Percentiles rank a stretch among this genome's conserved stretches.
Evolutionary conservation across 37 sponge, comb jelly and placozoan genomes (phyloP).

Genomic region (Spongia lamella): DNA sequence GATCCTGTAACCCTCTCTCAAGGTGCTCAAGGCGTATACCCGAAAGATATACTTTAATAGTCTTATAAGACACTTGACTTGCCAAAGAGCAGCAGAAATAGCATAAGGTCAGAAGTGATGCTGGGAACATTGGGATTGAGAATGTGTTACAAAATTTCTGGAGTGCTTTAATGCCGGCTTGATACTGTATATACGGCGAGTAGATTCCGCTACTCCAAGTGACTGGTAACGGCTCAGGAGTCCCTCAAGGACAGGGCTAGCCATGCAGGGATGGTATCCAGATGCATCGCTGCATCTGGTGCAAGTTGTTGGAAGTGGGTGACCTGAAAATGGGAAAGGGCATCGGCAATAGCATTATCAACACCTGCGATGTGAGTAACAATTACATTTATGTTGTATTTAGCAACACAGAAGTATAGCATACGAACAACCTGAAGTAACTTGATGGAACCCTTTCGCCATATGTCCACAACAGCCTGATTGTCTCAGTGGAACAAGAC

Average conservation of each 20-base stretch:
- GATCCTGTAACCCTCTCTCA: background rate
- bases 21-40: conserved; percentile 4
- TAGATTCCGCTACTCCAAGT: conserved; percentile 9
- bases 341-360: conserved; percentile 24
- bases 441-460: background rate
- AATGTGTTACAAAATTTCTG: background rate
- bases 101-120: background rate
- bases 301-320: background rate
- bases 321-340: conserved; percentile 16
- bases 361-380: conserved; percentile 24
- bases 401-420: conserved; percentile 12
- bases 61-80: too few relatives aligned
- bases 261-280: background rate
- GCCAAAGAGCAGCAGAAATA: conserved; percentile 9
- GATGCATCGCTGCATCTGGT: conserved; percentile 16
- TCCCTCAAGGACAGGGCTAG: background rate
- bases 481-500: conserved; percentile 42
- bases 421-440: conserved; percentile 19
- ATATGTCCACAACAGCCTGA: conserved; percentile 8
- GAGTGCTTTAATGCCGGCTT: conserved; percentile 18
- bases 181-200: conserved; percentile 22
- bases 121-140: conserved; percentile 7
- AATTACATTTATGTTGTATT: background rate
- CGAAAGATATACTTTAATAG: background rate
- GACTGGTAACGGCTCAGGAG: background rate